phyloP scores from a whole-genome alignment of 2,888 invertebrate genomes.

The Trissonchulus sp. region DNA sequence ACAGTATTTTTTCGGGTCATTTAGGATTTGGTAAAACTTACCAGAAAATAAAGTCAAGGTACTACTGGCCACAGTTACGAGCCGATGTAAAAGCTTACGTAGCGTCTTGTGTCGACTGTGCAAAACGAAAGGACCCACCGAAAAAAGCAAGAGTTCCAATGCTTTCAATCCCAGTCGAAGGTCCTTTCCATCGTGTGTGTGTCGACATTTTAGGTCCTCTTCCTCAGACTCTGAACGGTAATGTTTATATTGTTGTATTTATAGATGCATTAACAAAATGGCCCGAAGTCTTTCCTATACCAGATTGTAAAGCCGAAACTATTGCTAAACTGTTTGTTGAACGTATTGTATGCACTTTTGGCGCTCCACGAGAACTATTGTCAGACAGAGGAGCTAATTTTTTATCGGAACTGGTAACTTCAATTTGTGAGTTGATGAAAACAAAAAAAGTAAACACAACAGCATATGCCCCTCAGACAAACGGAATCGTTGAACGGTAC shows the following conservation, averaged over 20 bases:
- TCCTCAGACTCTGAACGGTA: constrained; percentile 29
- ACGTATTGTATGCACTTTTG: constrained; percentile 35
- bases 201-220: constrained; percentile 37
- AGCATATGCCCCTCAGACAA: constrained; percentile 33
- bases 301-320: constrained; percentile 43
- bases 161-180: not conserved
- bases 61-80: not conserved
- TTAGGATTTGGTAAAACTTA: not conserved
- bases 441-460: constrained; percentile 30
- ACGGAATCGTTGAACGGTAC: constrained; percentile 40
- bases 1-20: not conserved
- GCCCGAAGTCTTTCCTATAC: constrained; percentile 41
- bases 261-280: constrained; percentile 37
- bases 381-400: constrained; percentile 39
- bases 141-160: not conserved
- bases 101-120: not conserved
- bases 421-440: constrained; percentile 31
- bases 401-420: constrained; percentile 31
- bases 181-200: not conserved
- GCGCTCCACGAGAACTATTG: constrained; percentile 36
- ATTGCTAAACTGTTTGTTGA: constrained; percentile 40
- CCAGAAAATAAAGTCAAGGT: not conserved
- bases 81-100: not conserved
- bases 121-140: not conserved
- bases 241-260: constrained; percentile 39